Percentiles rank a stretch among this genome's conserved stretches.
Conservation (phyloP, 2,888 invertebrate genomes). For the Cartodere bifasciata region DNA sequence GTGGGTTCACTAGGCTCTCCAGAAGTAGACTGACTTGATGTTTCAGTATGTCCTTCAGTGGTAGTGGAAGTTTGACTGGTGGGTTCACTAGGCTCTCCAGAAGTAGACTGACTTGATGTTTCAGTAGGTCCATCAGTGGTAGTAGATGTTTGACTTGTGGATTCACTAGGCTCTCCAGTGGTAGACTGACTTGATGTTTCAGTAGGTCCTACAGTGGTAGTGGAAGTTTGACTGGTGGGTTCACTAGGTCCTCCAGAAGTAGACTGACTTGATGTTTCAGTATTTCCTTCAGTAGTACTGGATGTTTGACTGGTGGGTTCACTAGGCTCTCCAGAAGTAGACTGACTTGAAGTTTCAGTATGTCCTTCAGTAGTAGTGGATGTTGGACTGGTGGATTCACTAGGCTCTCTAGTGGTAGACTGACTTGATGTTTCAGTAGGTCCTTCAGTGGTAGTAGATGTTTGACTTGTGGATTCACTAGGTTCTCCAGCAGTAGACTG, state of each 20-base stretch:
- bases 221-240: background rate
- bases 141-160: background rate
- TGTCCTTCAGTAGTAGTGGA: no score
- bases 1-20: background rate
- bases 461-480: background rate
- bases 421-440: background rate
- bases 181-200: background rate
- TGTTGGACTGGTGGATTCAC: background rate
- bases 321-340: background rate
- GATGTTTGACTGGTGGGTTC: background rate
- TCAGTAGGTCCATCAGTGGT: no score
- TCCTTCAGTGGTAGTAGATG: no score
- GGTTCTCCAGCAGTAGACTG: background rate
- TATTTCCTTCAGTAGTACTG: constrained; percentile 3
- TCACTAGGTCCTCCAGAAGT: background rate
- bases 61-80: background rate
- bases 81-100: background rate
- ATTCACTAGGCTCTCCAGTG: background rate
- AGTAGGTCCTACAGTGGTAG: no score
- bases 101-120: background rate
- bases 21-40: background rate
- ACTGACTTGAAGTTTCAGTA: background rate
- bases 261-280: background rate
- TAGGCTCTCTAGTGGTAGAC: background rate
- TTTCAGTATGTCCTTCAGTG: background rate